Base-by-base conservation (phyloP, 1,140 invertebrate genomes). In the Zaprionus davidi region DNA sequence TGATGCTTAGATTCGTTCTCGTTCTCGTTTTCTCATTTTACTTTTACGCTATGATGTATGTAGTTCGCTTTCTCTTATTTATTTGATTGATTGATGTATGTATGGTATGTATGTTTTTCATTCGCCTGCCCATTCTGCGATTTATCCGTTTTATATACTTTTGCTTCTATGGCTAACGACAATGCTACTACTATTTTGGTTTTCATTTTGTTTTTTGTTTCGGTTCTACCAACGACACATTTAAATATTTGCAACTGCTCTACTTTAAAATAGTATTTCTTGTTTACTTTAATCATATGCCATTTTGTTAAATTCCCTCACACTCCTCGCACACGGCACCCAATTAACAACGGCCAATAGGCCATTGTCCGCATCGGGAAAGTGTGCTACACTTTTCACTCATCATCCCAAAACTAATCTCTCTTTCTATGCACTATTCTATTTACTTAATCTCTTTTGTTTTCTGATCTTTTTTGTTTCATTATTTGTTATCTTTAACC, bases 161-260 rank as follows among this genome's bases (percentile, higher is more conserved):
- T 63, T 53, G 59, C 83, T 86, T 87, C 72, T 87, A 69, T 84
- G 78, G 85, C 85, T 88, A 88, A 88, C 81, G 84, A 90, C 84
- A 88, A 84, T 84, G 85, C 84, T 90, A 88, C 84, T 88, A 81
- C 74, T 90, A 84, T 86, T 73, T 67, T 74, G 41, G 31, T 71
- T 71, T 63, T 31, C 7, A 11, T 62, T 65, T 72, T 75, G 22
- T 71, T 81, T 76, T 76, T 70, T 69, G 51, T 83, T 73, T 70
- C 63, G 64, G 62, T 71, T 67, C 79, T 81, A 81, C 84, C 88
- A 88, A 88, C 84, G 84, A 88, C 84, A 88, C 84, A 88, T 88
- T 88, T 88, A 88, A 88, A 88, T 88, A 88, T 72, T 75, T 82
- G 85, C 87, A 88, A 90, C 84, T 88, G 84, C 84, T 88, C 84